Evolutionary conservation across 1,140 invertebrate species (phyloP).

Genomic region (Hirudo medicinalis): DNA sequence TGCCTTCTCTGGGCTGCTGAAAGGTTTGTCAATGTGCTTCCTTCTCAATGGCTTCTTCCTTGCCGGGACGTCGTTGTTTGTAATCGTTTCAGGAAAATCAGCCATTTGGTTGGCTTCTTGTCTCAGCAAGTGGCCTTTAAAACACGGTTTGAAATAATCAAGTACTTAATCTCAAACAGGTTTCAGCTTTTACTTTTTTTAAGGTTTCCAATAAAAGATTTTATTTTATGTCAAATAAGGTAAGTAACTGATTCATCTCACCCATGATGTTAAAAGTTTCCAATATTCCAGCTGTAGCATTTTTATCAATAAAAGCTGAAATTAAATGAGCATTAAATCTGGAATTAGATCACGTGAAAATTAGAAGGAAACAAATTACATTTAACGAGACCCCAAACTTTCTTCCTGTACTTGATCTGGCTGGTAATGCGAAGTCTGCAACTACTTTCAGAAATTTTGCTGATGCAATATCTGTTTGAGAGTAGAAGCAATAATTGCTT

Average conservation of each 20-base stretch:
- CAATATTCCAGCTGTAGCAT: conserved; percentile 57
- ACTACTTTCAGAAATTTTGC: conserved; percentile 1
- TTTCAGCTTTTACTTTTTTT: no score
- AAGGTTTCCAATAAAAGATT: no score
- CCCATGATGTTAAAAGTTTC: conserved; percentile 58
- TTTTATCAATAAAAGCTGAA: conserved; percentile 73
- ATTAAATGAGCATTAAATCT: background rate
- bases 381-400: conserved; percentile 9
- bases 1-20: no score
- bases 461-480: conserved; percentile 16
- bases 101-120: background rate
- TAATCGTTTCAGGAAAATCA: no score
- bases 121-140: background rate
- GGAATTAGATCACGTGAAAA: background rate
- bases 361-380: conserved; percentile 1
- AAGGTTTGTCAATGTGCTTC: no score
- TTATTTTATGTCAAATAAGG: no score
- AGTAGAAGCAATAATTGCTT: background rate
- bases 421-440: conserved; percentile 1
- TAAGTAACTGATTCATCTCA: conserved; percentile 21
- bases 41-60: no score
- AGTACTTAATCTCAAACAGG: no score
- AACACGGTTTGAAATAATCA: no score
- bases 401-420: conserved; percentile 15
- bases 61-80: no score